phyloP scores from a whole-genome alignment of 2,113 vertebrate species.

The Pelvicachromis taeniatus region DNA sequence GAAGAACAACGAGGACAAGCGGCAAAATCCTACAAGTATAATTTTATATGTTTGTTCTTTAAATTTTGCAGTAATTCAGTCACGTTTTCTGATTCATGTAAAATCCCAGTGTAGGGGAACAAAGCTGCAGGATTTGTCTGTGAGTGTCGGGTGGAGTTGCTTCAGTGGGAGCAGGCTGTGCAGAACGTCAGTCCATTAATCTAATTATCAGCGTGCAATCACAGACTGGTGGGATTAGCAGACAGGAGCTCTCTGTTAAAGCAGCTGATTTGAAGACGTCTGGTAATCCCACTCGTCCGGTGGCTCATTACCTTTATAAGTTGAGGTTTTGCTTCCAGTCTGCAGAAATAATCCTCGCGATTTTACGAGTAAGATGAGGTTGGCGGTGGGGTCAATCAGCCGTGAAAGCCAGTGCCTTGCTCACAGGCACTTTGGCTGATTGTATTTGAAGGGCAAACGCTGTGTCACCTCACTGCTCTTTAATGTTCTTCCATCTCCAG shows the following conservation, averaged over 20 bases:
- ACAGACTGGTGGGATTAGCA: conserved; percentile 35
- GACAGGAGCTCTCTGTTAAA: not conserved
- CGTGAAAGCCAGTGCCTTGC: not conserved
- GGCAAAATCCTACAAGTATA: not conserved
- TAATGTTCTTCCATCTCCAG: not conserved
- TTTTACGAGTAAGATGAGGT: not conserved
- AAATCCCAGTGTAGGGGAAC: not conserved
- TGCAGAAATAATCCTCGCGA: not conserved
- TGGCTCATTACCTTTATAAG: not conserved
- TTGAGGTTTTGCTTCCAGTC: not conserved
- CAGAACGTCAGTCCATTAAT: conserved; percentile 2
- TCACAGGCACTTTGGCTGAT: not conserved
- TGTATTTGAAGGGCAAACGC: not conserved
- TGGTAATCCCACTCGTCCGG: conserved; percentile 1
- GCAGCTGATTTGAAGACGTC: conserved; percentile 15
- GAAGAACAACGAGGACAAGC: fast-evolving
- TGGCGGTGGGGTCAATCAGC: not conserved
- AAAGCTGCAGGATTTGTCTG: not conserved
- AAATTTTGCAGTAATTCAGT: not conserved
- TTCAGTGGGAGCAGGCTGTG: not conserved
- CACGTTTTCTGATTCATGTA: not conserved
- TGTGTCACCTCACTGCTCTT: not conserved
- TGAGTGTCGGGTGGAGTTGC: not conserved
- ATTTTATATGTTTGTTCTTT: not conserved
- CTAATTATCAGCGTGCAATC: conserved; percentile 31